A percentile compares a stretch with the other conserved stretches of the same genome.
These are phyloP conservation scores for Philaethria dido DNA, from an alignment of 2,888 invertebrate species.

Conservation along the genomic window DNA sequence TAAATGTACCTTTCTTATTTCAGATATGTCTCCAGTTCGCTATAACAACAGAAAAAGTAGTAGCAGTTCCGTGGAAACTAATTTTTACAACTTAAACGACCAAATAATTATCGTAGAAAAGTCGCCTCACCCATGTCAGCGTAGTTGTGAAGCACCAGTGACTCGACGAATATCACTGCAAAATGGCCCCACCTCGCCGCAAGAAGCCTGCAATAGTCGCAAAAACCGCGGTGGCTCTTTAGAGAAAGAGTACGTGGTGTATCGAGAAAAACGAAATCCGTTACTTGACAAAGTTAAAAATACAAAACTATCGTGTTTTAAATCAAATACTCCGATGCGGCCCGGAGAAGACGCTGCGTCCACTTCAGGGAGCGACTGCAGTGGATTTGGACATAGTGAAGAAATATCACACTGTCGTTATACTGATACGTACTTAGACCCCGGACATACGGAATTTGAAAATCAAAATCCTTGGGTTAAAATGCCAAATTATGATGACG, in stretches of 20 bases:
- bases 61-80: conserved; percentile 86
- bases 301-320: conserved; percentile 87
- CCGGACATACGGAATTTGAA: conserved; percentile 76
- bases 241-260: conserved; percentile 84
- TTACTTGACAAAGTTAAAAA: conserved; percentile 88
- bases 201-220: conserved; percentile 78
- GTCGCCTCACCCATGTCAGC: conserved; percentile 78
- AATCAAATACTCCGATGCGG: conserved; percentile 81
- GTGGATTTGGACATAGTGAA: conserved; percentile 77
- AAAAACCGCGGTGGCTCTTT: conserved; percentile 78
- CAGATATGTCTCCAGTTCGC: conserved; percentile 87
- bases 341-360: conserved; percentile 78
- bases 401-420: conserved; percentile 70
- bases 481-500: conserved; percentile 77
- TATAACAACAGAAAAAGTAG: conserved; percentile 86
- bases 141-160: conserved; percentile 65
- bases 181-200: conserved; percentile 70
- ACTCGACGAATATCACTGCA: conserved; percentile 76
- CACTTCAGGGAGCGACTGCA: conserved; percentile 81
- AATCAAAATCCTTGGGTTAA: conserved; percentile 80
- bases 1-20: conserved; percentile 45
- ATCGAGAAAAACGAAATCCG: conserved; percentile 87
- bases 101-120: conserved; percentile 85
- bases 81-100: conserved; percentile 87
- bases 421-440: conserved; percentile 57